These are phyloP conservation scores for Caenorhabditis drosophilae DNA, from an alignment of 2,888 invertebrate species.

Conservation along the genomic window DNA sequence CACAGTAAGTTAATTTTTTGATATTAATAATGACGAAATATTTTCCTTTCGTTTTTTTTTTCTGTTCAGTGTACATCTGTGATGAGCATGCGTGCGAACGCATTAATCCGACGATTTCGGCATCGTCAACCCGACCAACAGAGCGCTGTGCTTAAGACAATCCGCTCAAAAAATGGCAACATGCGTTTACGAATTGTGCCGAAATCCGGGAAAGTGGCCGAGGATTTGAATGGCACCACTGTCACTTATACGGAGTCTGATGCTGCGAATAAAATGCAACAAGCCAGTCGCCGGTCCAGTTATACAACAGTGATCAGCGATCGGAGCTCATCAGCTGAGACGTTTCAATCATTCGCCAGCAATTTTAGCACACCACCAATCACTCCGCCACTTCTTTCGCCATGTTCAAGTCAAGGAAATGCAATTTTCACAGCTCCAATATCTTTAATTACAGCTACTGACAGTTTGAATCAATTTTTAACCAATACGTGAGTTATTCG, in stretches of 20 bases:
- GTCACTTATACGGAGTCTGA: slow-evolving; percentile 38
- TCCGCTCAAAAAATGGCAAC: slow-evolving; percentile 54
- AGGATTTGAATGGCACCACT: slow-evolving; percentile 12
- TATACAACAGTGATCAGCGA: slow-evolving; percentile 16
- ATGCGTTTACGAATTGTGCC: slow-evolving; percentile 49
- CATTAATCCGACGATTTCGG: slow-evolving; percentile 58
- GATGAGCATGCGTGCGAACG: slow-evolving; percentile 57
- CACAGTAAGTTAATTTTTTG: slow-evolving; percentile 43
- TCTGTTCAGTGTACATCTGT: slow-evolving; percentile 54
- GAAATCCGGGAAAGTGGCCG: slow-evolving; percentile 14
- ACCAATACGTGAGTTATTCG: not conserved
- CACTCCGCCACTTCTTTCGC: not conserved
- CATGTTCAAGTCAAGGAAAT: too few relatives aligned
- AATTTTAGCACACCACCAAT: not conserved
- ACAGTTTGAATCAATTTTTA: not conserved
- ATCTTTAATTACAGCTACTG: not conserved
- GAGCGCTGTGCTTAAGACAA: slow-evolving; percentile 45
- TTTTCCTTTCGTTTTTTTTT: too few relatives aligned
- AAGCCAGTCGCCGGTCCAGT: slow-evolving; percentile 17
- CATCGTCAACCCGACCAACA: slow-evolving; percentile 48
- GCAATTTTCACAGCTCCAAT: too few relatives aligned
- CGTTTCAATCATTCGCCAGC: slow-evolving; percentile 8
- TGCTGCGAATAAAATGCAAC: too few relatives aligned
- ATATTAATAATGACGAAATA: too few relatives aligned
- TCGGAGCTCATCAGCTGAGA: slow-evolving; percentile 10